Percentiles rank a stretch among this genome's conserved stretches.
These are phyloP conservation scores for Microctenopoma steveboyesi DNA, from an alignment of 2,797 vertebrate genomes.

Conservation along the genomic window DNA sequence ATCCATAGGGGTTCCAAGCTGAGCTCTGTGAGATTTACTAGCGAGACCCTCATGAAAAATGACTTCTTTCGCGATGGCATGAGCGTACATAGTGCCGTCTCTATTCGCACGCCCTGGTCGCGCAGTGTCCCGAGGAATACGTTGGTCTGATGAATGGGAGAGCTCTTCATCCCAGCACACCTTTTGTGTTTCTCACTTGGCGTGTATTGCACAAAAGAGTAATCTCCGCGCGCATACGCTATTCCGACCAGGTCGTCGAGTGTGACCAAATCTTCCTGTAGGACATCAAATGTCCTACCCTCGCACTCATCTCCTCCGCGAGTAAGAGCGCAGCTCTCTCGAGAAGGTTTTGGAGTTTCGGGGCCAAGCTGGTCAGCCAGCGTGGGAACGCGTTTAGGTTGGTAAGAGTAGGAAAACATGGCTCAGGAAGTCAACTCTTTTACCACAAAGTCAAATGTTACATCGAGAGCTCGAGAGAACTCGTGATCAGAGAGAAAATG, in stretches of 20 bases:
- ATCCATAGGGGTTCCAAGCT: constrained; percentile 26
- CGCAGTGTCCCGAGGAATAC: not conserved
- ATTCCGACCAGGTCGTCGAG: constrained; percentile 12
- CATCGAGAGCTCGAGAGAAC: not conserved
- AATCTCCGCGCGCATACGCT: rapidly evolving
- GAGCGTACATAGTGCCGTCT: not conserved
- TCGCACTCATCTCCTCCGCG: too few relatives aligned
- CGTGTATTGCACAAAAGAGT: constrained; percentile 7
- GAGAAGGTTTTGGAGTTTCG: not conserved
- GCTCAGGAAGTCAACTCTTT: too few relatives aligned
- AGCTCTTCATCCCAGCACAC: not conserved
- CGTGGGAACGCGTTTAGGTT: too few relatives aligned
- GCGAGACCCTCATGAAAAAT: not conserved
- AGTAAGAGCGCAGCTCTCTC: not conserved
- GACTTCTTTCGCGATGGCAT: not conserved
- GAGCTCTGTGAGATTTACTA: not conserved
- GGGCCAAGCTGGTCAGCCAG: rapidly evolving
- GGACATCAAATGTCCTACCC: not conserved
- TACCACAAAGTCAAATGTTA: not conserved
- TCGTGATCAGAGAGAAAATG: not conserved
- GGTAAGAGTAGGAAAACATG: too few relatives aligned
- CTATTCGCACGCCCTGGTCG: rapidly evolving
- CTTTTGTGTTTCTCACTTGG: constrained; percentile 7
- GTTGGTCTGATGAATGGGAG: constrained; percentile 8
- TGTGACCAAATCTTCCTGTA: not conserved